Evolutionary conservation across 2,888 invertebrate species (phyloP).

Genomic region (Allygus modestus): DNA sequence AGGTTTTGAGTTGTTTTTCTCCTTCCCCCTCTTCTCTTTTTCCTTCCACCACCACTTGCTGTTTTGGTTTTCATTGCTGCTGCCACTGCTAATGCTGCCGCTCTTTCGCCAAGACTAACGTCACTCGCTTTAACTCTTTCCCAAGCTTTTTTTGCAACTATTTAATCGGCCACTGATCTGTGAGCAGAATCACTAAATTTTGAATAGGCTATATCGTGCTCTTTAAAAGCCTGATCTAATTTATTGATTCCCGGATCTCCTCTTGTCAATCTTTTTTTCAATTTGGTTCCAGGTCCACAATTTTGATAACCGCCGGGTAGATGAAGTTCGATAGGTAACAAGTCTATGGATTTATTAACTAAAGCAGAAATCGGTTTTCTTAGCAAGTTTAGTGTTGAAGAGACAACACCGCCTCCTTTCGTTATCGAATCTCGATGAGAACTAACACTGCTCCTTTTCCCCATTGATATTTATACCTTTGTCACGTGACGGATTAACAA

Average conservation of each 20-base stretch:
- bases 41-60: conserved; percentile 66
- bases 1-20: background rate
- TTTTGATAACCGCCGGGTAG: conserved; percentile 66
- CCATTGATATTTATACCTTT: too few species aligned
- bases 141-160: conserved; percentile 72
- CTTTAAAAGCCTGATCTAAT: conserved; percentile 67
- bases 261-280: conserved; percentile 55
- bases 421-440: background rate
- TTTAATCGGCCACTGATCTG: conserved; percentile 71
- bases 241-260: conserved; percentile 63
- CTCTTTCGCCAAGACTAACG: conserved; percentile 70
- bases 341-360: conserved; percentile 51
- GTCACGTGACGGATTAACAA: too few species aligned
- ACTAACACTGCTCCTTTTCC: background rate
- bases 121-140: conserved; percentile 70
- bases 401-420: background rate
- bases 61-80: conserved; percentile 72
- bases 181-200: background rate
- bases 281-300: conserved; percentile 65
- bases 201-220: conserved; percentile 66
- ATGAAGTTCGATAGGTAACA: conserved; percentile 63
- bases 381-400: background rate
- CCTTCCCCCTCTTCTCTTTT: background rate
- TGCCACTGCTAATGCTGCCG: conserved; percentile 70
- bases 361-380: background rate